Conservation (phyloP, 2,113 vertebrate species). For the Peromyscus leucopus region DNA sequence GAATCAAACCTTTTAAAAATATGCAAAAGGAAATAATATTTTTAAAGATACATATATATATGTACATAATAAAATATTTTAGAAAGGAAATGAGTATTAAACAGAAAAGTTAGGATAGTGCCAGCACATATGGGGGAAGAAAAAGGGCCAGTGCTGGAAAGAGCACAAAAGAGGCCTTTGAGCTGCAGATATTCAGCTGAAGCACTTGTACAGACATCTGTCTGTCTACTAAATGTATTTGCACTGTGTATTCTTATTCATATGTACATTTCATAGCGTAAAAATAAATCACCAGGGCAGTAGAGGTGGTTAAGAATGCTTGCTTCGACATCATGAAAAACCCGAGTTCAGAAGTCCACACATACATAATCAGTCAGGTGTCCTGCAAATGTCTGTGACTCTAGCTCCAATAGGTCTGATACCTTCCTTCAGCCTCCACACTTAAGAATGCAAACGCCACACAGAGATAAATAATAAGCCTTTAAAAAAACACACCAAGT, state of each 20-base stretch:
- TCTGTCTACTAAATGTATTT: neutral
- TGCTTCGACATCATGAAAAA: neutral
- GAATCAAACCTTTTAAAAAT: neutral
- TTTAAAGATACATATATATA: neutral
- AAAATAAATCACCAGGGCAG: neutral
- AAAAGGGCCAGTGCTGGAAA: neutral
- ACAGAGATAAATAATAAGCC: neutral
- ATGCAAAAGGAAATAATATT: neutral
- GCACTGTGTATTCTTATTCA: neutral
- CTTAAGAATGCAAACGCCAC: neutral
- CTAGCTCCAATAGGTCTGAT: neutral
- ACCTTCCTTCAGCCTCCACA: neutral
- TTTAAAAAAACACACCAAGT: conserved; percentile 26
- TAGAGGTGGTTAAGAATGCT: neutral
- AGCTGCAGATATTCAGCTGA: neutral
- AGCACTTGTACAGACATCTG: neutral
- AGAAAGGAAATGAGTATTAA: neutral
- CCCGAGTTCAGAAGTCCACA: neutral
- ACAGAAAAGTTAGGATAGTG: neutral
- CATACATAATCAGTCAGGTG: neutral
- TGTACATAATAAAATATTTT: neutral
- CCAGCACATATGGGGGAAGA: neutral
- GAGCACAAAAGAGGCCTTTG: neutral
- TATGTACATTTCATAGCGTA: neutral
- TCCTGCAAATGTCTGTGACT: neutral